phyloP scores from a whole-genome alignment of 2,888 invertebrate species.

The Drosophila nr. medialis region DNA sequence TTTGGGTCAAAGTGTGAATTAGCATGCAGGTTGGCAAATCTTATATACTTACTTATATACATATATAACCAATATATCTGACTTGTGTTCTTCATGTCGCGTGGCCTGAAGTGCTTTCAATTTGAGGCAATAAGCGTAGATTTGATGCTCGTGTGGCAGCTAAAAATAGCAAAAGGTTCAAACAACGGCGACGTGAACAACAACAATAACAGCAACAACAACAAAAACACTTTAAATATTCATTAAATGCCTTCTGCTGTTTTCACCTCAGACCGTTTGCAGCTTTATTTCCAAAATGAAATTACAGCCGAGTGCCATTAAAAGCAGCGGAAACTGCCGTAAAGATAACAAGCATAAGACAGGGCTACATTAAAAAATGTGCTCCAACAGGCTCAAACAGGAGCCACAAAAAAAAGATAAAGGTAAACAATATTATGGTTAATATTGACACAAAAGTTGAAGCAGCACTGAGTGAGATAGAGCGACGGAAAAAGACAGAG shows the following conservation, averaged over 20 bases:
- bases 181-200: background rate
- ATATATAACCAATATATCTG: constrained; percentile 3
- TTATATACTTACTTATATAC: constrained; percentile 6
- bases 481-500: background rate
- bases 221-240: constrained; percentile 54
- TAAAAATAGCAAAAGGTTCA: constrained; percentile 56
- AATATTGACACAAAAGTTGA: constrained; percentile 61
- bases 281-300: constrained; percentile 56
- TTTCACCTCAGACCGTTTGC: constrained; percentile 9
- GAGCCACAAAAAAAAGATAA: constrained; percentile 38
- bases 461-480: background rate
- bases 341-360: constrained; percentile 61
- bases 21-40: constrained; percentile 56
- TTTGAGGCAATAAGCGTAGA: constrained; percentile 56
- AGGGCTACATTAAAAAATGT: constrained; percentile 37
- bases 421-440: constrained; percentile 69
- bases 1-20: constrained; percentile 73
- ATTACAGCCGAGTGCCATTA: constrained; percentile 72
- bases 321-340: constrained; percentile 59
- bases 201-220: background rate
- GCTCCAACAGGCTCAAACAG: constrained; percentile 11
- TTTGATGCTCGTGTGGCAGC: constrained; percentile 51
- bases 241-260: constrained; percentile 50
- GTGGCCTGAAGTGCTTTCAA: constrained; percentile 48
- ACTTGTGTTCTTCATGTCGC: constrained; percentile 14